These are phyloP conservation scores for Phthorimaea operculella DNA, from an alignment of 1,140 invertebrate species.

Conservation along the genomic window DNA sequence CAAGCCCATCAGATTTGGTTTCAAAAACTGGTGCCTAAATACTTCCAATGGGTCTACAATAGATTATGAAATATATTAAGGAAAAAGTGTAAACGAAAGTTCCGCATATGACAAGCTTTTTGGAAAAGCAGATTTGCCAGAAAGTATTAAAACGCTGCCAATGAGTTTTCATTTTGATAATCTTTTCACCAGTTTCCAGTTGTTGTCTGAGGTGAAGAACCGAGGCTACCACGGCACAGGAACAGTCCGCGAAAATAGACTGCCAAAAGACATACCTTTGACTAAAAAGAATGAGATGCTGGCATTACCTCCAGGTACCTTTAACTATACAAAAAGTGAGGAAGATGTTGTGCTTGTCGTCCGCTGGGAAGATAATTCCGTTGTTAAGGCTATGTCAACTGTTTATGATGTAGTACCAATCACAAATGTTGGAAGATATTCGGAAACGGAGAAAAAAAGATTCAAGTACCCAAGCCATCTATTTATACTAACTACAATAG, in stretches of 20 bases:
- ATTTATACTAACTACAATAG: no score
- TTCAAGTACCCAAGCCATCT: no score
- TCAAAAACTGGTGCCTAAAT: slow-evolving; percentile 6
- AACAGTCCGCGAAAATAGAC: slow-evolving; percentile 6
- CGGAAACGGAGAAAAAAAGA: no score
- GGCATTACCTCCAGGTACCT: background rate
- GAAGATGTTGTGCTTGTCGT: slow-evolving; percentile 5
- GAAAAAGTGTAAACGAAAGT: slow-evolving; percentile 2
- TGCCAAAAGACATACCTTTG: slow-evolving; percentile 4
- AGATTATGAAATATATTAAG: slow-evolving; percentile 7
- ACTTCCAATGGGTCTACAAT: background rate
- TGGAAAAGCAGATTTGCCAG: slow-evolving; percentile 1
- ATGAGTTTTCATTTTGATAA: slow-evolving; percentile 11
- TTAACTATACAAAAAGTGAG: background rate
- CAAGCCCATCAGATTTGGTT: slow-evolving; percentile 4
- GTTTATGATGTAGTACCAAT: no score
- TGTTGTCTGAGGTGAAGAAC: background rate
- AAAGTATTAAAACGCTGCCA: background rate
- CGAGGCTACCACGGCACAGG: slow-evolving; percentile 3
- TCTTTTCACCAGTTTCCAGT: slow-evolving; percentile 1
- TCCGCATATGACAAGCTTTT: background rate
- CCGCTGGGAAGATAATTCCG: slow-evolving; percentile 7
- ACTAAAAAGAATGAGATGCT: slow-evolving; percentile 2
- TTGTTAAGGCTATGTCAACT: no score
- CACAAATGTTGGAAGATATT: no score